Conservation (phyloP, 2,797 vertebrate genomes). For the Silurus lanzhouensis region DNA sequence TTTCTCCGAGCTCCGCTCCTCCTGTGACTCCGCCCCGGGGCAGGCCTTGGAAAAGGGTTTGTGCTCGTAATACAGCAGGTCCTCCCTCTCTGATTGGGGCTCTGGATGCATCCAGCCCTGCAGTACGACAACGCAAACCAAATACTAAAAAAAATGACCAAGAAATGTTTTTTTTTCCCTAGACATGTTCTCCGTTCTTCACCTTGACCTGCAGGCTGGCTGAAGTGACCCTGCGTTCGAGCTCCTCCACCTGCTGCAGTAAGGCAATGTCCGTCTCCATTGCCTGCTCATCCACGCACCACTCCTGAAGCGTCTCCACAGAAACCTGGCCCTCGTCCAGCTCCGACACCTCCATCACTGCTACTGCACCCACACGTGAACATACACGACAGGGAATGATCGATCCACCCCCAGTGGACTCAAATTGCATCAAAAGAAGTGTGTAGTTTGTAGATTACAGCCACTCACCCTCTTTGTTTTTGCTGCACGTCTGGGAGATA, state of each 20-base stretch:
- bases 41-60: conserved; percentile 79
- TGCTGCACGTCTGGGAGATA: conserved; percentile 92
- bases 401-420: neutral
- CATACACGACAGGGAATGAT: neutral
- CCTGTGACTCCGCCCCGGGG: conserved; percentile 75
- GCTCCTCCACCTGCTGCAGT: conserved; percentile 97
- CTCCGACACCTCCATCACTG: conserved; percentile 91
- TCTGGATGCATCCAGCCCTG: conserved; percentile 97
- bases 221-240: conserved; percentile 95
- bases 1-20: conserved; percentile 80
- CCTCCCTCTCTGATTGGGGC: conserved; percentile 94
- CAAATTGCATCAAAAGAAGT: neutral
- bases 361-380: conserved; percentile 73
- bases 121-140: neutral
- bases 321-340: conserved; percentile 96
- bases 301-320: conserved; percentile 90
- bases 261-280: conserved; percentile 95
- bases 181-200: conserved; percentile 52
- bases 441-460: neutral
- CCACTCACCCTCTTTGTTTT: conserved; percentile 88
- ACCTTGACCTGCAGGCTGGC: conserved; percentile 99
- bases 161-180: neutral
- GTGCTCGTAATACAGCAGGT: conserved; percentile 98
- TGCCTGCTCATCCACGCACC: conserved; percentile 98
- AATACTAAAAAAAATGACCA: neutral